These are phyloP conservation scores for Phymastichus coffea DNA, from an alignment of 1,140 invertebrate genomes.

Conservation along the genomic window DNA sequence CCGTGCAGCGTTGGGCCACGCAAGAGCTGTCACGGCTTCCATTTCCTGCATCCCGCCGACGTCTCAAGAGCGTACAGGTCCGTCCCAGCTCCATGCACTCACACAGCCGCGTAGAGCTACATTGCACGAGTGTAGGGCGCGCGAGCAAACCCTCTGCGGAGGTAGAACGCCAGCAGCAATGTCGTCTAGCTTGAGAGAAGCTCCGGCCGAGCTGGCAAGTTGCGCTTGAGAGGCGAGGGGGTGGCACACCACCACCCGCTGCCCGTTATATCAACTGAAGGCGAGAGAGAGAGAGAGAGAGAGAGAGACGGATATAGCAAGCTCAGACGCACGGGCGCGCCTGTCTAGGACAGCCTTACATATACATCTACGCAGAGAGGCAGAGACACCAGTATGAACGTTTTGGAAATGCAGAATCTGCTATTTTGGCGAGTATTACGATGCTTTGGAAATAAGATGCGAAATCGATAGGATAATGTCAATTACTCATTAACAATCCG, in stretches of 20 bases:
- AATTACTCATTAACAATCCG: no score
- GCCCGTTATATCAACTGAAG: slow-evolving; percentile 31
- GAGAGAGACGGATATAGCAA: slow-evolving; percentile 19
- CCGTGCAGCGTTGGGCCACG: no score
- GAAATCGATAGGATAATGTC: no score
- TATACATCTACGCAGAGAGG: no score
- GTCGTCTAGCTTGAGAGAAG: slow-evolving; percentile 37
- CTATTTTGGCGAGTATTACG: no score
- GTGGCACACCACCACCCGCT: slow-evolving; percentile 48
- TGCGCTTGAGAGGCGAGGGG: slow-evolving; percentile 48
- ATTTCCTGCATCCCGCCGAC: slow-evolving; percentile 40
- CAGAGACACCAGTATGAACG: no score
- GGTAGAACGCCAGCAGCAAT: no score
- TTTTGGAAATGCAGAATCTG: no score
- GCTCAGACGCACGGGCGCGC: no score
- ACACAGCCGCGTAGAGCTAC: background rate
- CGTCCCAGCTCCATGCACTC: background rate
- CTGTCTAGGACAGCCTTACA: no score
- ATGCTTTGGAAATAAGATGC: no score
- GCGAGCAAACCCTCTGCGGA: slow-evolving; percentile 48
- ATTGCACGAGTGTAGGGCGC: slow-evolving; percentile 35
- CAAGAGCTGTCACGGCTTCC: slow-evolving; percentile 26
- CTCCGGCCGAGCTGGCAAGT: slow-evolving; percentile 43
- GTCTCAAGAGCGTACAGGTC: slow-evolving; percentile 35
- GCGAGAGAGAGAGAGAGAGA: no score